Evolutionary conservation across 2,113 vertebrate genomes (phyloP), one percentile per base, ranked within the genome.

Genomic region (Progne subis): DNA sequence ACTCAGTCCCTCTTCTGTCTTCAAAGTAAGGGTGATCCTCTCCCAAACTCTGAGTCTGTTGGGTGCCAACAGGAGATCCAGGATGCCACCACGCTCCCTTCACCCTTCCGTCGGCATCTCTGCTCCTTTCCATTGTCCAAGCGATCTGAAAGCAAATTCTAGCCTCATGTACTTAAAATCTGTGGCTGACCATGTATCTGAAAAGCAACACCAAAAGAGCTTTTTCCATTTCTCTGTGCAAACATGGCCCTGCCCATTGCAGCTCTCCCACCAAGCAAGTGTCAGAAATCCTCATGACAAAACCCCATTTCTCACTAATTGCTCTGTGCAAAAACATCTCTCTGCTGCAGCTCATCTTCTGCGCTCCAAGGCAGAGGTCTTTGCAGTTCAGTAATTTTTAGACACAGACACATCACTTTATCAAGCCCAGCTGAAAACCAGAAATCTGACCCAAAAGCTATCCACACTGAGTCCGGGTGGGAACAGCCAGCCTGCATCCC

Each of bases 381-480:
- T 7, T 28, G 57, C 52, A 57, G 56, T 50, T 74, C 23, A 61
- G 68, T n/a, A 69, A 3, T 49, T 92, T 82, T 50, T 39, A 14
- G 86, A 60, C 20, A 68, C 52, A 25, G 67, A 64, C 52, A 10
- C 19, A 32, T 32, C 70, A 59, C 39, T 77, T 88, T 29, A 67
- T 18, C 44, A 69, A 44, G 19, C 19, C 67, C 6, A 11, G 52
- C 21, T 24, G 46, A 79, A 76, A 78, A n/a, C 1, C 77, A 78
- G 72, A 65, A 83, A 39, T 8, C 29, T 68, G 57, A 37, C 74
- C 44, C 65, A 18, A 79, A 75, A 85, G 31, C 39, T 65, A 47
- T 70, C 26, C 14, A 1, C 29, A 2, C 4, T 0, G 0, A 50
- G 50, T 7, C 9, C 0, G 14, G 39, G 18, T 32, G 43, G 31